These are phyloP conservation scores for Hassar affinis DNA, from an alignment of 2,113 vertebrate species.

Conservation along the genomic window DNA sequence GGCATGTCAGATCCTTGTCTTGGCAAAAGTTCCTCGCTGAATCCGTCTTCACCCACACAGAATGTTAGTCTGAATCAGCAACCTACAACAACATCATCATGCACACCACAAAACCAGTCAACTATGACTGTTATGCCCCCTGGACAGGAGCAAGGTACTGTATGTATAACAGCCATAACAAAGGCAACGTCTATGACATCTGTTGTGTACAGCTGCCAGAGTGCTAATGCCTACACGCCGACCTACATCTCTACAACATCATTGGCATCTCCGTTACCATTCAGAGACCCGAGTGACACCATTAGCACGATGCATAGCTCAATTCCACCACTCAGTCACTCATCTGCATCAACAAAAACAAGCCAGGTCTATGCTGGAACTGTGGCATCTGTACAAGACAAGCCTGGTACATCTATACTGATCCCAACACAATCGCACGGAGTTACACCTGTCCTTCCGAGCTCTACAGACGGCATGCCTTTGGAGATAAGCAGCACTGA, in stretches of 20 bases:
- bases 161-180: constrained; percentile 1
- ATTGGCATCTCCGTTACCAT: not conserved
- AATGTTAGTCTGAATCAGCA: constrained; percentile 7
- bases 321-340: constrained; percentile 21
- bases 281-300: constrained; percentile 22
- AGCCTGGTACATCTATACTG: not conserved
- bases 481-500: constrained; percentile 11
- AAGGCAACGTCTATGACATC: not conserved
- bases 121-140: not conserved
- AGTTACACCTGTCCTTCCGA: constrained; percentile 1
- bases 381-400: constrained; percentile 14
- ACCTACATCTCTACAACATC: not conserved
- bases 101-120: constrained; percentile 4
- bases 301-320: constrained; percentile 33
- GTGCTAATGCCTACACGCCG: constrained; percentile 23
- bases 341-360: constrained; percentile 54
- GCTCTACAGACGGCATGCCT: not conserved
- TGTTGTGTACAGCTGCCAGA: not conserved
- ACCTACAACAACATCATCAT: not conserved
- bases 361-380: constrained; percentile 48
- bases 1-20: constrained; percentile 39
- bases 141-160: constrained; percentile 9
- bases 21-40: constrained; percentile 2
- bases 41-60: not conserved
- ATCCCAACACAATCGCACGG: constrained; percentile 24